phyloP scores from a whole-genome alignment of 2,797 vertebrate species.

The Hephaestus fuliginosus region DNA sequence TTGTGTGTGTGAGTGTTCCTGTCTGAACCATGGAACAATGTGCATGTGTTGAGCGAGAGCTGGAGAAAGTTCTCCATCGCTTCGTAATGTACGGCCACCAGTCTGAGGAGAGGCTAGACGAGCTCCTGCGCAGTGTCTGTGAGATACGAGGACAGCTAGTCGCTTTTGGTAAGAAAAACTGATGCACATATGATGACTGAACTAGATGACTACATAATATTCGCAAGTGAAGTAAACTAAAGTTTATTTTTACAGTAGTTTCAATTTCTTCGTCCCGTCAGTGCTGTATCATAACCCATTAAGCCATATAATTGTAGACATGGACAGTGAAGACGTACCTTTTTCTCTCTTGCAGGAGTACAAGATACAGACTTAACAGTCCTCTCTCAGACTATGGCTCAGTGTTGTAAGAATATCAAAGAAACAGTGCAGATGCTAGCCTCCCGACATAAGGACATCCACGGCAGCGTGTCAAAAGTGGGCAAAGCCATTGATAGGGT shows the following conservation, averaged over 20 bases:
- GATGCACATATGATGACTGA: neutral
- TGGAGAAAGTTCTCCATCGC: slow-evolving; percentile 94
- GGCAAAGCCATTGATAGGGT: slow-evolving; percentile 95
- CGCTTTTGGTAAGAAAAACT: slow-evolving; percentile 83
- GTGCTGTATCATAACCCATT: neutral
- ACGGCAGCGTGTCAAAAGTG: slow-evolving; percentile 93
- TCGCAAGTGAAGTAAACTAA: neutral
- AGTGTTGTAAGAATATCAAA: slow-evolving; percentile 94
- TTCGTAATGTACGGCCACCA: slow-evolving; percentile 92
- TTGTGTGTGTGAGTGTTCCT: slow-evolving; percentile 68
- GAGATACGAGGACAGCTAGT: slow-evolving; percentile 91
- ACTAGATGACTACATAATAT: neutral
- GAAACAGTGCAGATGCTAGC: slow-evolving; percentile 94
- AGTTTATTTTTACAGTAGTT: neutral
- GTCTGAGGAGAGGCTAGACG: slow-evolving; percentile 92
- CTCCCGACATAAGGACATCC: slow-evolving; percentile 93
- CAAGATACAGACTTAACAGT: slow-evolving; percentile 91
- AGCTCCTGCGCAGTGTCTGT: slow-evolving; percentile 90
- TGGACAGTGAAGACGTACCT: neutral
- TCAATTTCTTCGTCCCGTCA: neutral
- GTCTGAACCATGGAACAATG: slow-evolving; percentile 91
- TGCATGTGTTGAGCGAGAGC: slow-evolving; percentile 92
- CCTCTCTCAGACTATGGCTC: slow-evolving; percentile 91
- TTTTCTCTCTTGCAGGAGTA: slow-evolving; percentile 82
- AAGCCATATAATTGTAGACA: neutral